Percentiles rank a stretch among this genome's conserved stretches.
These are phyloP conservation scores for Macroglossus sobrinus DNA, from an alignment of 2,113 vertebrate genomes.

Conservation along the genomic window DNA sequence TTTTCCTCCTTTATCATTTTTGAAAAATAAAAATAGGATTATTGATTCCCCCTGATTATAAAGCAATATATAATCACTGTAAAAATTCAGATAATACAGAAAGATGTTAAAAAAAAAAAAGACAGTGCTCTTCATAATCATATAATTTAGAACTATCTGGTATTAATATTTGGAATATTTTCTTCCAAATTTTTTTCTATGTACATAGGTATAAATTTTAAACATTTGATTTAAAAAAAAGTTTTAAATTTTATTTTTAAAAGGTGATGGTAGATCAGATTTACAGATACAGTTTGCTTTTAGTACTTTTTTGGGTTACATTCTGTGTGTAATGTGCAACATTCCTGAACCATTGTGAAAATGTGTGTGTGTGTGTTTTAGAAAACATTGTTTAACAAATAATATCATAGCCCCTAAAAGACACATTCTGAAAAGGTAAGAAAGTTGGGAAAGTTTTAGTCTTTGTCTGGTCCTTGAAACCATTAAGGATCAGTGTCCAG, in stretches of 20 bases:
- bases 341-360: background rate
- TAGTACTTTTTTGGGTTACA: background rate
- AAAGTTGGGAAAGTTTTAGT: background rate
- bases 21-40: background rate
- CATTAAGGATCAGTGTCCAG: background rate
- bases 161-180: background rate
- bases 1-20: background rate
- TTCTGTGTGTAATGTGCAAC: background rate
- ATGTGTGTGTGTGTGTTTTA: background rate
- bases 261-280: background rate
- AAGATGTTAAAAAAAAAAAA: background rate
- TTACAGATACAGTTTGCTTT: background rate
- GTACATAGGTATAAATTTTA: background rate
- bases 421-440: background rate
- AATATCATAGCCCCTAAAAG: background rate
- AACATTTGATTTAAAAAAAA: background rate
- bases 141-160: background rate
- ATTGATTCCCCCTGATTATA: background rate
- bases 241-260: background rate
- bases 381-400: background rate
- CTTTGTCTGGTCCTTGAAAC: background rate
- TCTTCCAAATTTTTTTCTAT: background rate
- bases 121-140: background rate
- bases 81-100: conserved; percentile 3
- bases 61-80: conserved; percentile 3